Percentiles rank a stretch among this genome's conserved stretches.
These are phyloP conservation scores for Progne subis DNA, from an alignment of 2,113 vertebrate genomes.

Conservation along the genomic window DNA sequence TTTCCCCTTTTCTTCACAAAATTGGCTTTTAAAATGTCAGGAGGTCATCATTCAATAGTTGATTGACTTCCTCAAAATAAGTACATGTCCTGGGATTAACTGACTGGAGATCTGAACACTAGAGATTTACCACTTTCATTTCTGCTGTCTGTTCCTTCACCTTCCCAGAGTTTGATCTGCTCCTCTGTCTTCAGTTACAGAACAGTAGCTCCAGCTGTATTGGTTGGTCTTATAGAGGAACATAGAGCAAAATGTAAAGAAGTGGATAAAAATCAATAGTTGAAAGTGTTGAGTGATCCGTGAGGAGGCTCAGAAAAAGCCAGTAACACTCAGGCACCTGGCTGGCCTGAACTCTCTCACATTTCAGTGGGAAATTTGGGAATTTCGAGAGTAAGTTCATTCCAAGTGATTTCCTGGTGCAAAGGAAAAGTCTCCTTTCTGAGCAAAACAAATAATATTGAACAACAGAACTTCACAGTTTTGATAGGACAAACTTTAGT, in stretches of 20 bases:
- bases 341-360: background rate
- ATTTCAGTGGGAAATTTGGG: background rate
- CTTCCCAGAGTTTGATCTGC: background rate
- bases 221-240: background rate
- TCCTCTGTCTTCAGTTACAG: constrained; percentile 15
- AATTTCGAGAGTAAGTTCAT: background rate
- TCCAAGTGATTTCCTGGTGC: background rate
- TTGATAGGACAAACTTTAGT: background rate
- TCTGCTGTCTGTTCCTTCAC: background rate
- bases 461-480: background rate
- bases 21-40: background rate
- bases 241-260: background rate
- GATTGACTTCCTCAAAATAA: constrained; percentile 10
- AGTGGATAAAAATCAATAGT: constrained; percentile 20
- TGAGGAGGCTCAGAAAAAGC: constrained; percentile 7
- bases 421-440: background rate
- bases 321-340: background rate
- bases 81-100: background rate
- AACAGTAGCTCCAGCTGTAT: background rate
- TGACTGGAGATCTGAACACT: background rate
- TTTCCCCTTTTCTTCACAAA: background rate
- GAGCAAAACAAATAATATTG: background rate
- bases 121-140: background rate
- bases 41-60: background rate
- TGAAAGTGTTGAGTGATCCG: background rate